These are phyloP conservation scores for Patiria miniata DNA, from an alignment of 35 echinoderm and acorn worm genomes.

Conservation along the genomic window DNA sequence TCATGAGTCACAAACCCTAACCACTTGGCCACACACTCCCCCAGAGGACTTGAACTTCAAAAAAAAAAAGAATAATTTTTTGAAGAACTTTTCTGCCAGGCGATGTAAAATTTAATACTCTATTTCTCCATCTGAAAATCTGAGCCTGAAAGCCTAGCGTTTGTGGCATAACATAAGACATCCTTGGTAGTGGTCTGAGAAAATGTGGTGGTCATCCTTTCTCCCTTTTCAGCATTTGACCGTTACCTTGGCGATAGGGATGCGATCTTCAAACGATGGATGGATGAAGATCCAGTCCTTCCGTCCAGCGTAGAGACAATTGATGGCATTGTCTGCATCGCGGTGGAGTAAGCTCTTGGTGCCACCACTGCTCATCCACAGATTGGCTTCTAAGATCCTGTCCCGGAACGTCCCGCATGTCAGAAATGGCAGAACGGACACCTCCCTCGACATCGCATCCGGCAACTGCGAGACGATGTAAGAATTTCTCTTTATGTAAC, in stretches of 20 bases:
- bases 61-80: no score
- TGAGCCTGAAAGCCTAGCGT: no score
- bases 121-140: no score
- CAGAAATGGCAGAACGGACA: slow-evolving; percentile 77
- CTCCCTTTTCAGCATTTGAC: no score
- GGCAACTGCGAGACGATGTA: slow-evolving; percentile 81
- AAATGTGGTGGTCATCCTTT: no score
- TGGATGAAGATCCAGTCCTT: slow-evolving; percentile 95
- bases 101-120: no score
- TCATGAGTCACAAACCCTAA: no score
- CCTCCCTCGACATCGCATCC: slow-evolving; percentile 54
- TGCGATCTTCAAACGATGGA: slow-evolving; percentile 63
- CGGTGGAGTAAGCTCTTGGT: slow-evolving; percentile 87
- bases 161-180: no score
- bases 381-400: slow-evolving; percentile 74
- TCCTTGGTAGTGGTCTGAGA: no score
- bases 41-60: no score
- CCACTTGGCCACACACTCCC: no score
- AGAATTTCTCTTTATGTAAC: slow-evolving; percentile 50
- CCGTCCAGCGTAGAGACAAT: slow-evolving; percentile 87
- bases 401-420: slow-evolving; percentile 83
- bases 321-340: slow-evolving; percentile 93
- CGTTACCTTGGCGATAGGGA: slow-evolving; percentile 70
- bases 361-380: slow-evolving; percentile 89
- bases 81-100: no score